Base-by-base conservation (phyloP, 2,797 vertebrate genomes). In the Agapornis canus region DNA sequence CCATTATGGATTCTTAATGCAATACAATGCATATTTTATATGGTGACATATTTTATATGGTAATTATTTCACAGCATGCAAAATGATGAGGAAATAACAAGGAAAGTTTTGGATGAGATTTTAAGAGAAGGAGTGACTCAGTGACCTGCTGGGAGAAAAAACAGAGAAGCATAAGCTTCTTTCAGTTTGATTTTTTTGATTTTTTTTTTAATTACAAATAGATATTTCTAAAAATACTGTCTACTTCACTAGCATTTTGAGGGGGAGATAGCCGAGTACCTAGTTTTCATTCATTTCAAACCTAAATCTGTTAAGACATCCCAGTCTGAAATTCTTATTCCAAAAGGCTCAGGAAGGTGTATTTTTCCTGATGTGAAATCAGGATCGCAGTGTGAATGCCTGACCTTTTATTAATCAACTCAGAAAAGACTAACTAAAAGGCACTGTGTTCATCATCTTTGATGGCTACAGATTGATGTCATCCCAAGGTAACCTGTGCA, bases 51-150 rank as follows among this genome's bases (percentile, higher is more conserved):
- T 68, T 95, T 77, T 64, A 71, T 60, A 71, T n/a, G 54, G 84
- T 20, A 81, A 89, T 87, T 89, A 86, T 77, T 86, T 93, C 86
- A 89, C 89, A 87, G 70, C 31, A 22, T 47, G 56, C n/a, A 81
- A 92, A 86, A 82, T 65, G 17, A 84, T 57, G 61, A 94, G 61
- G 57, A 92, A 90, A 93, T 60, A 82, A 86, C 1, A 0, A 70
- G 72, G 43, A 69, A 91, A 63, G 68, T 82, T 89, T 72, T 40
- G 66, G 63, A 81, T 78, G 45, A 59, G 35, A 42, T 81, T 94
- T 94, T 82, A 75, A 79, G 60, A 90, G 75, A 89, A 83, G 51
- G n/a, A 59, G 59, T 79, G 80, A 90, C 61, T 94, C 82, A 32
- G 79, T 82, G 76, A 84, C 69, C 59, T 45, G 81, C 61, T 86